These are phyloP conservation scores for Poeciliopsis prolifica DNA, from an alignment of 2,113 vertebrate species.

Conservation along the genomic window DNA sequence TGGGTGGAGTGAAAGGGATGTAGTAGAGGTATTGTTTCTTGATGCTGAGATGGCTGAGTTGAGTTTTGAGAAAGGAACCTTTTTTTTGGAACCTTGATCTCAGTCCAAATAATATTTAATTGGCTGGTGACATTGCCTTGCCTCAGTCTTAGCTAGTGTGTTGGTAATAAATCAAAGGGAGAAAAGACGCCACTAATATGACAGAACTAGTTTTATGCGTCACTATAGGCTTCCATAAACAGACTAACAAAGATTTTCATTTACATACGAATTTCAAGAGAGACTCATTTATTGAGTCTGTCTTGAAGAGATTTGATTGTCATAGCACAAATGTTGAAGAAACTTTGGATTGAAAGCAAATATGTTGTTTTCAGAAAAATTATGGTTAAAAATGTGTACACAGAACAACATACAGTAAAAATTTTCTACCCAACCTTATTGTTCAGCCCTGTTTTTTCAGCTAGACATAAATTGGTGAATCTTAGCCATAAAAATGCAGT, in stretches of 20 bases:
- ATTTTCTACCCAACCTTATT: neutral
- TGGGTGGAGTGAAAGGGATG: constrained; percentile 40
- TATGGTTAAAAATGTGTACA: neutral
- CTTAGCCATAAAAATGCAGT: no score
- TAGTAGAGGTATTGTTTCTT: constrained; percentile 53
- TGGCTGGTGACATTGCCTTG: neutral
- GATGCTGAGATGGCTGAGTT: constrained; percentile 24
- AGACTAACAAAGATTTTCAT: neutral
- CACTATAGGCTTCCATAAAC: neutral
- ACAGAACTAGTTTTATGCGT: neutral
- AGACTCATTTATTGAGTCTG: neutral
- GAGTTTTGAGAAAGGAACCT: neutral
- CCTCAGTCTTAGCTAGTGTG: constrained; percentile 14
- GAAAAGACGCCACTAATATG: neutral
- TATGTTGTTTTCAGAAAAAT: neutral
- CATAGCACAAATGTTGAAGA: no score
- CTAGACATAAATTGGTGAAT: neutral
- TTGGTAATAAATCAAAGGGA: constrained; percentile 4
- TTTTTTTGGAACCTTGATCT: constrained; percentile 33
- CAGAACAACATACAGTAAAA: neutral
- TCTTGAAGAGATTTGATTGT: neutral
- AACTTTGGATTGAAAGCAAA: neutral
- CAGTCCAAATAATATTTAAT: constrained; percentile 2
- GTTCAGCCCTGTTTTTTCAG: neutral
- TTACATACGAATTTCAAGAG: neutral